Percentiles rank a stretch among this genome's conserved stretches.
These are phyloP conservation scores for Drosophila watanabei DNA, from an alignment of 1,140 invertebrate species.

Conservation along the genomic window DNA sequence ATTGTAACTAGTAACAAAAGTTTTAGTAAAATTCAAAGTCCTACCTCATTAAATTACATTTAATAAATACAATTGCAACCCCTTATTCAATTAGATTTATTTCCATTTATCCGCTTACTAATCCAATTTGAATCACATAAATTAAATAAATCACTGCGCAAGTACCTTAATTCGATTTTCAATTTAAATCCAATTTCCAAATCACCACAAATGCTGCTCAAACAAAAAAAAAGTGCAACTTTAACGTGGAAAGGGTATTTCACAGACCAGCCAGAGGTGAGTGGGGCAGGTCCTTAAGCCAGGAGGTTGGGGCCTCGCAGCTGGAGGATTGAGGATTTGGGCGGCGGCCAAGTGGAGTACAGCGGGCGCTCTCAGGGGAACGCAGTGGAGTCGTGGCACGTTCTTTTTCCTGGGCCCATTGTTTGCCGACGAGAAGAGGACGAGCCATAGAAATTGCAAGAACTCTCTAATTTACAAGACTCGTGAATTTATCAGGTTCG, in stretches of 20 bases:
- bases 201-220: not conserved
- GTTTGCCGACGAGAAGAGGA: conserved; percentile 17
- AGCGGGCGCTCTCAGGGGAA: conserved; percentile 21
- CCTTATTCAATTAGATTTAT: not conserved
- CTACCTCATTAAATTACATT: not conserved
- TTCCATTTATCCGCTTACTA: not conserved
- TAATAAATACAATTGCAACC: not conserved
- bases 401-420: conserved; percentile 37
- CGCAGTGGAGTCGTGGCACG: conserved; percentile 30
- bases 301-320: conserved; percentile 7
- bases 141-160: conserved; percentile 11
- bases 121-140: not conserved
- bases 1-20: not conserved
- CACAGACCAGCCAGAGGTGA: conserved; percentile 10
- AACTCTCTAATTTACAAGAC: conserved; percentile 40
- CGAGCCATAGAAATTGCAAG: conserved; percentile 20
- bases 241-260: conserved; percentile 20
- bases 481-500: conserved; percentile 44
- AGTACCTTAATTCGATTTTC: conserved; percentile 10
- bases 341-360: conserved; percentile 4
- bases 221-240: not conserved
- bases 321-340: conserved; percentile 19
- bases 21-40: not conserved
- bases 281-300: conserved; percentile 28
- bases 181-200: not conserved